A percentile compares a stretch with the other conserved stretches of the same genome.
phyloP scores from a whole-genome alignment of 2,797 vertebrate species.

The Stomatorhinus walkeri region DNA sequence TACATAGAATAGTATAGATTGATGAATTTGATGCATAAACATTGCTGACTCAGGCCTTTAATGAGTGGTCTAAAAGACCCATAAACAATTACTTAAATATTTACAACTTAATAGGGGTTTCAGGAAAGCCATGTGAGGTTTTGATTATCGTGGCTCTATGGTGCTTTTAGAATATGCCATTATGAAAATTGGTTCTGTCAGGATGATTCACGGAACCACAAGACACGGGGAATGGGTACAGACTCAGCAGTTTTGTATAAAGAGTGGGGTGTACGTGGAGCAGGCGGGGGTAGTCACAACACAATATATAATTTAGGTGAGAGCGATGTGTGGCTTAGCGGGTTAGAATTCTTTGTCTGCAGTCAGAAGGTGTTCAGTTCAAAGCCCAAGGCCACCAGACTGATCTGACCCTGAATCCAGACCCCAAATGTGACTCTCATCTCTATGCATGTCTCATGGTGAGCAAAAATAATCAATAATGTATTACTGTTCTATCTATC shows the following conservation, averaged over 20 bases:
- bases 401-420: not conserved
- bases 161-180: not conserved
- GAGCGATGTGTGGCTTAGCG: not conserved
- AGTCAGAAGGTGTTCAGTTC: not conserved
- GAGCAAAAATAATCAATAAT: not conserved
- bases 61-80: not conserved
- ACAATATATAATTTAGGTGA: not conserved
- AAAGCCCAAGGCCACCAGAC: not conserved
- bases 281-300: not conserved
- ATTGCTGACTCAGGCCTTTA: not conserved
- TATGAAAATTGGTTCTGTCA: conserved; percentile 1
- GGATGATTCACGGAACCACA: not conserved
- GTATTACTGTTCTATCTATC: not conserved
- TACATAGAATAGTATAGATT: not conserved
- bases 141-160: not conserved
- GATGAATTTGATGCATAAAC: not conserved
- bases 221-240: not conserved
- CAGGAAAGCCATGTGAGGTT: not conserved
- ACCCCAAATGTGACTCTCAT: not conserved
- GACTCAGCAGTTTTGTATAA: not conserved
- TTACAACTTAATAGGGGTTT: conserved; percentile 2
- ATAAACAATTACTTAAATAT: conserved; percentile 4
- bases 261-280: not conserved
- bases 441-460: not conserved
- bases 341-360: not conserved